These are phyloP conservation scores for Axinella damicornis DNA, from an alignment of 37 sponge, comb jelly and placozoan genomes.

Conservation along the genomic window DNA sequence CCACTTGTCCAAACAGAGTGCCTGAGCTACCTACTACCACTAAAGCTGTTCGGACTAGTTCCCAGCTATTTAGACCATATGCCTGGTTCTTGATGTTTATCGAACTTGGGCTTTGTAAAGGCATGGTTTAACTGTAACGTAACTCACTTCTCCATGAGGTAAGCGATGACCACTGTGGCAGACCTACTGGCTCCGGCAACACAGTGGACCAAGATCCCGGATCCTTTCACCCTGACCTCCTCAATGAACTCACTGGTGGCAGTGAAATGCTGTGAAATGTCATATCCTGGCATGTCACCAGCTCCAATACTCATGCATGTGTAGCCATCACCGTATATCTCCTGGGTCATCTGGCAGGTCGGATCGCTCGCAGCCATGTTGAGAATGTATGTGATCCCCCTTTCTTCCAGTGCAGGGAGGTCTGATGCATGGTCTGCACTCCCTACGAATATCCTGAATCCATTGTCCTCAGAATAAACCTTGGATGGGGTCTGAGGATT, in stretches of 20 bases:
- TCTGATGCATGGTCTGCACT: constrained; percentile 45
- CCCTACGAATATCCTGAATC: constrained; percentile 47
- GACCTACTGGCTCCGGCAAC: constrained; percentile 75
- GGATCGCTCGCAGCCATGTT: constrained; percentile 54
- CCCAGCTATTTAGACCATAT: too few species aligned
- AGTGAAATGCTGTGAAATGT: constrained; percentile 50
- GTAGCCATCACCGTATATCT: constrained; percentile 51
- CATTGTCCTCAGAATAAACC: constrained; percentile 23
- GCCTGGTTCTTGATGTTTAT: too few species aligned
- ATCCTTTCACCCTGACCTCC: constrained; percentile 8
- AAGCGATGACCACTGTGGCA: constrained; percentile 56
- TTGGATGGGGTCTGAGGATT: constrained; percentile 11
- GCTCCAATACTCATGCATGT: constrained; percentile 33
- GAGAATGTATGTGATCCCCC: constrained; percentile 43
- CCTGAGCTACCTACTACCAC: too few species aligned
- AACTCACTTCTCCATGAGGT: constrained; percentile 47
- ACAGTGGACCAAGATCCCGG: constrained; percentile 69
- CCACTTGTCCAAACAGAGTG: too few species aligned
- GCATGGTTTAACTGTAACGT: too few species aligned
- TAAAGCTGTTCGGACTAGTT: too few species aligned
- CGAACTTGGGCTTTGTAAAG: too few species aligned
- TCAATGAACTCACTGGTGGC: constrained; percentile 49
- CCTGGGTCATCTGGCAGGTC: constrained; percentile 1
- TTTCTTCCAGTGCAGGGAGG: constrained; percentile 28
- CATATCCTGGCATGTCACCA: constrained; percentile 46